Evolutionary conservation across 2,888 invertebrate species (phyloP).

Genomic region (Conchocele bisecta): DNA sequence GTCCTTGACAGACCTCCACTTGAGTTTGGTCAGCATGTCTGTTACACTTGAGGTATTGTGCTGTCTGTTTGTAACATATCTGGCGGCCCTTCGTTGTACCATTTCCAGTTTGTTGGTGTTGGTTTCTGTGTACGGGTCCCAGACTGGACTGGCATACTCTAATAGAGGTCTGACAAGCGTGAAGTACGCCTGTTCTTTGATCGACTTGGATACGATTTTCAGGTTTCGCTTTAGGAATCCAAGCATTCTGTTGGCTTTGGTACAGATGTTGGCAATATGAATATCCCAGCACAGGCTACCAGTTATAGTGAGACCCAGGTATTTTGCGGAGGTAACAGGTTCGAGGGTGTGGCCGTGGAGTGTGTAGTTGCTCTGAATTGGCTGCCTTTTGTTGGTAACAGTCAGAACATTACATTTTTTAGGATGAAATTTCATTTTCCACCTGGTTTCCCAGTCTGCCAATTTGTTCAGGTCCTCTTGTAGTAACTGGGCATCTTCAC

Average conservation of each 20-base stretch:
- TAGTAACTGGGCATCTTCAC: constrained; percentile 1
- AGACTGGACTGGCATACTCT: background rate
- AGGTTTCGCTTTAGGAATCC: constrained; percentile 10
- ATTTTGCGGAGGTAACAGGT: background rate
- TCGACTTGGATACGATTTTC: background rate
- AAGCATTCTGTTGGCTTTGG: no score
- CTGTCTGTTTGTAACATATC: constrained; percentile 2
- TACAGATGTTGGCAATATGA: background rate
- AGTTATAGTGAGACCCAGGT: constrained; percentile 23
- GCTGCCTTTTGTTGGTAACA: background rate
- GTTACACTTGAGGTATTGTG: background rate
- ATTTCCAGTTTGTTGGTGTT: background rate
- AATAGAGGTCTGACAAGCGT: background rate
- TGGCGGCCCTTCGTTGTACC: background rate
- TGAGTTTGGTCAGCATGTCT: constrained; percentile 1
- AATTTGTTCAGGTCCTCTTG: constrained; percentile 5
- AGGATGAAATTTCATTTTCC: constrained; percentile 17
- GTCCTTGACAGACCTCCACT: background rate
- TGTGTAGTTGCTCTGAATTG: background rate
- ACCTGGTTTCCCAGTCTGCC: background rate
- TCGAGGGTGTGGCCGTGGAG: background rate
- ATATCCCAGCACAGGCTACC: constrained; percentile 17
- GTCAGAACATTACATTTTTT: constrained; percentile 13
- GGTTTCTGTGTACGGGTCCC: background rate
- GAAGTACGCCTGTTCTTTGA: constrained; percentile 14